Conservation (phyloP, 2,888 invertebrate genomes). For the Zonitis immaculata region DNA sequence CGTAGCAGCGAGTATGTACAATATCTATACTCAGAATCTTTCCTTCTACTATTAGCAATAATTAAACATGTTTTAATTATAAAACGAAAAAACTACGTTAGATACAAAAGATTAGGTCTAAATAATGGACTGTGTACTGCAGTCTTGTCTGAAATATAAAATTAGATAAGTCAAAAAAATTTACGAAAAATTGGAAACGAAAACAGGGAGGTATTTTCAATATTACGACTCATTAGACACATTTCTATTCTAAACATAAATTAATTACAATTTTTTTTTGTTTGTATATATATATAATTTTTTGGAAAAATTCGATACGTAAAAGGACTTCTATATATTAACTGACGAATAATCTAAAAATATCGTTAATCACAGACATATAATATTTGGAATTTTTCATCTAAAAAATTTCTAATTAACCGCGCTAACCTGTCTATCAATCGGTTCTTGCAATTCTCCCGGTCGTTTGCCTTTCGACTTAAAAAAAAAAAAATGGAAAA, state of each 20-base stretch:
- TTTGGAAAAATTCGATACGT: conserved; percentile 28
- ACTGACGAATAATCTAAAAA: conserved; percentile 27
- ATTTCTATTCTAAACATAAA: conserved; percentile 31
- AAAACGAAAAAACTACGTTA: conserved; percentile 12
- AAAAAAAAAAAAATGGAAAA: conserved; percentile 57
- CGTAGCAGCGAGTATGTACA: conserved; percentile 21
- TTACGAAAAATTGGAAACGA: conserved; percentile 6
- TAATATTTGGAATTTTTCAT: conserved; percentile 28
- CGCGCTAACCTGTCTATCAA: conserved; percentile 65
- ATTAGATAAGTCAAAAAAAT: conserved; percentile 13
- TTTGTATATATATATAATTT: not conserved
- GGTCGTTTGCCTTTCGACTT: conserved; percentile 68
- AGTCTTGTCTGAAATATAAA: conserved; percentile 13
- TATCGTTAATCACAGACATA: conserved; percentile 48
- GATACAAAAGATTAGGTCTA: conserved; percentile 10
- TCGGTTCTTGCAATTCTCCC: conserved; percentile 64
- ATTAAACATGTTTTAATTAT: conserved; percentile 9
- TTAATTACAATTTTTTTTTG: conserved; percentile 28
- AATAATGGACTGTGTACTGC: conserved; percentile 15
- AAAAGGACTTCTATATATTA: conserved; percentile 15
- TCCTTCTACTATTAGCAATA: conserved; percentile 12
- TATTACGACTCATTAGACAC: conserved; percentile 30
- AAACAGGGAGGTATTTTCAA: not conserved
- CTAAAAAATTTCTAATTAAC: conserved; percentile 28
- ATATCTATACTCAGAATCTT: conserved; percentile 4